A percentile compares a stretch with the other conserved stretches of the same genome.
These are phyloP conservation scores for Trichonephila clavipes DNA, from an alignment of 1,140 invertebrate genomes.

Conservation along the genomic window DNA sequence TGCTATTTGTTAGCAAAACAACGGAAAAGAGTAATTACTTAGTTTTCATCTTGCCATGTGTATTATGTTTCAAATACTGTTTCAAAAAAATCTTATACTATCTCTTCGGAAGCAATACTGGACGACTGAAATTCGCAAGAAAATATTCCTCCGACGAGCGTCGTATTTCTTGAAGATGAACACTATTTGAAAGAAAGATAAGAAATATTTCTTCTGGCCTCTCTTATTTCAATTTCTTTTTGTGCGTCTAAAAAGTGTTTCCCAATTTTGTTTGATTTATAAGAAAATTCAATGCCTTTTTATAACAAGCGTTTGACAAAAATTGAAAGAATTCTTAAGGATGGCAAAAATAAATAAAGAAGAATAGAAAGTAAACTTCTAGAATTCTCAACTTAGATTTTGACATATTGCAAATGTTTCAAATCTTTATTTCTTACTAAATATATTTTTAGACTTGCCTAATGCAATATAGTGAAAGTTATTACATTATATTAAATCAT, in stretches of 20 bases:
- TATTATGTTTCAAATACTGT: constrained; percentile 20
- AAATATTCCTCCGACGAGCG: neutral
- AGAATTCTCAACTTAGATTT: no score
- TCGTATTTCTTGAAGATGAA: neutral
- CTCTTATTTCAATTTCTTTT: neutral
- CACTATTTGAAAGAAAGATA: neutral
- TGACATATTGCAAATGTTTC: no score
- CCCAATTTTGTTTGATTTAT: neutral
- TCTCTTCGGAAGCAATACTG: neutral
- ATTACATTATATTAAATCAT: no score
- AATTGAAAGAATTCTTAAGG: no score
- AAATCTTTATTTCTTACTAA: no score
- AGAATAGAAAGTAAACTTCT: no score
- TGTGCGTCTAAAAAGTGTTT: neutral
- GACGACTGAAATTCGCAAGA: neutral
- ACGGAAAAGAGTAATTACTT: constrained; percentile 52
- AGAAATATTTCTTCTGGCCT: neutral
- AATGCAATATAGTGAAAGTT: no score
- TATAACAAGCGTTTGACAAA: neutral
- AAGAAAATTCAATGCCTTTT: neutral
- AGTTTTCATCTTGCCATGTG: neutral
- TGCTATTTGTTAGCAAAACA: constrained; percentile 57
- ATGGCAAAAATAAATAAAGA: no score
- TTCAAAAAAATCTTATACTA: neutral
- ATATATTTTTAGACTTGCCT: no score